Evolutionary conservation across 2,888 invertebrate genomes (phyloP).

Genomic region (Leucophenga montana): DNA sequence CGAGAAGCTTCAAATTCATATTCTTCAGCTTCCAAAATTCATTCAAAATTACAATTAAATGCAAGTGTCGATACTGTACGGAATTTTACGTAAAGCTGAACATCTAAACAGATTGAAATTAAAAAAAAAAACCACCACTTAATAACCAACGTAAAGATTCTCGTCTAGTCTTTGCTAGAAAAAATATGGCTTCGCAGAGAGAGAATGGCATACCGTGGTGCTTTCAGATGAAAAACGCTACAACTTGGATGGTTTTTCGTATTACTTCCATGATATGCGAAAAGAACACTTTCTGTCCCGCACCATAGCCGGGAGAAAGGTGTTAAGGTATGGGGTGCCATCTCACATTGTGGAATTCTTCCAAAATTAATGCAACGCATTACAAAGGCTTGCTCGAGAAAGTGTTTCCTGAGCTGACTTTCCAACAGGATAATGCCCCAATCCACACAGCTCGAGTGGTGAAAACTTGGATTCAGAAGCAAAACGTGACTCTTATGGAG

Average conservation of each 20-base stretch:
- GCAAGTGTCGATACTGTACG: no score
- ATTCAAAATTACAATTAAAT: no score
- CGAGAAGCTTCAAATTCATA: no score
- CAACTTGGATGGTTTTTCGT: conserved; percentile 28
- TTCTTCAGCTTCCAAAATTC: no score
- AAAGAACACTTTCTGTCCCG: conserved; percentile 25
- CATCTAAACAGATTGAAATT: not conserved
- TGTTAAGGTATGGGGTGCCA: conserved; percentile 25
- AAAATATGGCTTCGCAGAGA: not conserved
- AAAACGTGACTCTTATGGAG: conserved; percentile 32
- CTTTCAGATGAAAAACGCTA: conserved; percentile 10
- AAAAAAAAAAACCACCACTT: not conserved
- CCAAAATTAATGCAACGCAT: conserved; percentile 30
- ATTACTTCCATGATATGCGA: conserved; percentile 53
- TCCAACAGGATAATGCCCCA: conserved; percentile 38
- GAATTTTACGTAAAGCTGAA: not conserved
- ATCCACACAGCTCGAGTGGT: conserved; percentile 30
- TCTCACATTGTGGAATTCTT: conserved; percentile 31
- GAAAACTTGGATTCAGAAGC: conserved; percentile 32
- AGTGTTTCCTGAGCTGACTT: conserved; percentile 36
- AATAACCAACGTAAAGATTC: no score
- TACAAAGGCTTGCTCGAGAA: conserved; percentile 34
- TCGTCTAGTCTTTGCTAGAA: not conserved
- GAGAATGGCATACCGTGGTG: not conserved
- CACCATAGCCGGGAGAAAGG: not conserved